phyloP scores from a whole-genome alignment of 2,888 invertebrate species.

The Norana najaformis region DNA sequence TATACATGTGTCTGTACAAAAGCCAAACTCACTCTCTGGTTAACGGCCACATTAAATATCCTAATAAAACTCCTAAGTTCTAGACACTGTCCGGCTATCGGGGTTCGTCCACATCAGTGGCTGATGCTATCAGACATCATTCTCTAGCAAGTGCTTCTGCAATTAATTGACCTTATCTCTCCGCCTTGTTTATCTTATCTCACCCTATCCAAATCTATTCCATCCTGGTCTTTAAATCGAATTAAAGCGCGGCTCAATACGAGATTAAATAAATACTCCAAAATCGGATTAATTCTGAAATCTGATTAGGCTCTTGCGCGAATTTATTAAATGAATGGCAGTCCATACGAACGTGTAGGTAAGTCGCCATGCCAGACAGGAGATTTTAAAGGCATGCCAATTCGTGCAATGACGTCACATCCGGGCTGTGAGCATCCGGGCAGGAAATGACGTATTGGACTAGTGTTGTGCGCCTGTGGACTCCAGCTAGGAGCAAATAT shows the following conservation, averaged over 20 bases:
- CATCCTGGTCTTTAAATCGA: not conserved
- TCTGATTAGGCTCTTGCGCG: not conserved
- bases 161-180: not conserved
- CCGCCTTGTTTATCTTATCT: not conserved
- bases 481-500: too few relatives aligned
- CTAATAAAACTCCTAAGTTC: not conserved
- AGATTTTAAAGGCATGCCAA: too few relatives aligned
- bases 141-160: not conserved
- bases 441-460: too few relatives aligned
- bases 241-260: not conserved
- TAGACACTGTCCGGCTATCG: not conserved
- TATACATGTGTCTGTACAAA: too few relatives aligned
- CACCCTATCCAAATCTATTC: not conserved
- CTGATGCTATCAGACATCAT: not conserved
- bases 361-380: too few relatives aligned
- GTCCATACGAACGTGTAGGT: too few relatives aligned
- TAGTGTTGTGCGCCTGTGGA: too few relatives aligned
- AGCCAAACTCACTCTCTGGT: too few relatives aligned
- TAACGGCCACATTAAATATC: not conserved
- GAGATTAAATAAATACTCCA: not conserved
- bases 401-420: too few relatives aligned
- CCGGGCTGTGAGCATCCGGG: too few relatives aligned
- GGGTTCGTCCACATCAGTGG: not conserved
- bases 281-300: not conserved
- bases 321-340: not conserved